Evolutionary conservation across 1,140 invertebrate genomes (phyloP).

Genomic region (Bombus haemorrhoidalis): DNA sequence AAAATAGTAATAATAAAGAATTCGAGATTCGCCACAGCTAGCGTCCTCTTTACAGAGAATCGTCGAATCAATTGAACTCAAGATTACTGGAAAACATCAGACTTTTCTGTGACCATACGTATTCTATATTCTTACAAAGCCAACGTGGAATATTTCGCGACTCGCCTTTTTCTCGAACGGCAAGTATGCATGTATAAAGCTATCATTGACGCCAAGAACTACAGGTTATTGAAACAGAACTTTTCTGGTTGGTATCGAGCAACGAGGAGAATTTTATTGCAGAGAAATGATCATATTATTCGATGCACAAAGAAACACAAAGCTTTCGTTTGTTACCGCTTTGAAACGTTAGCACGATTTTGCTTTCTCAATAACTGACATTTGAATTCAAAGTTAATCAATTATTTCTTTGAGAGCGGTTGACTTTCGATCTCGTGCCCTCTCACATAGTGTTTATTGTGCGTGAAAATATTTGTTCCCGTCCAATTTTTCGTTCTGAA

Average conservation of each 20-base stretch:
- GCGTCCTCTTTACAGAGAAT: not conserved
- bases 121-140: too few relatives aligned
- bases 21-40: not conserved
- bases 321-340: not conserved
- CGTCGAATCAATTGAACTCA: not conserved
- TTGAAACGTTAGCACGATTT: not conserved
- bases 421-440: not conserved
- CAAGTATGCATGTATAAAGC: not conserved
- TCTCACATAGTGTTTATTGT: too few relatives aligned
- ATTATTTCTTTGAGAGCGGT: not conserved
- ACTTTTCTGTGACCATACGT: not conserved
- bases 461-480: not conserved
- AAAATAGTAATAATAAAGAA: not conserved
- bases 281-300: too few relatives aligned
- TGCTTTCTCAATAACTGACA: not conserved
- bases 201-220: not conserved
- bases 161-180: too few relatives aligned
- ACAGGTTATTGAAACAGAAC: not conserved
- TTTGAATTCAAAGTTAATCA: not conserved
- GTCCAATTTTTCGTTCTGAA: not conserved
- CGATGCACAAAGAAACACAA: not conserved
- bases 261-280: too few relatives aligned
- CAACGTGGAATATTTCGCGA: too few relatives aligned
- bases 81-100: slow-evolving; percentile 8
- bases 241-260: not conserved